These are phyloP conservation scores for Gouania willdenowi DNA, from an alignment of 2,797 vertebrate genomes.

Conservation along the genomic window DNA sequence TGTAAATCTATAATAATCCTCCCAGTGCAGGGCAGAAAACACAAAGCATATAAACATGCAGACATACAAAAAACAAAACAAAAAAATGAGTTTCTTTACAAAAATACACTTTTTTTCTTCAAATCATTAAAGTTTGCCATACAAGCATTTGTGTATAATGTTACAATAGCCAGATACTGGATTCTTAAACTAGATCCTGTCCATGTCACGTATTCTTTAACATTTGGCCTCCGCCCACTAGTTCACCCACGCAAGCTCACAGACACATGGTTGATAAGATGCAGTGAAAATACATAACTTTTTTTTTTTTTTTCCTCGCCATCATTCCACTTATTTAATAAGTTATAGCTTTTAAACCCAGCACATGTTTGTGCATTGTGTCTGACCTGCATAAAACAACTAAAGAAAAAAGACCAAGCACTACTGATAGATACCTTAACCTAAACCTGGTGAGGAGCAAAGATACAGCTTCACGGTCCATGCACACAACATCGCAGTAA, in stretches of 20 bases:
- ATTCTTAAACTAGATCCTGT: slow-evolving; percentile 18
- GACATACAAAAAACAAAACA: slow-evolving; percentile 11
- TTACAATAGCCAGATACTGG: slow-evolving; percentile 19
- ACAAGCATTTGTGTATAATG: background rate
- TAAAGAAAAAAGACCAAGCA: slow-evolving; percentile 1
- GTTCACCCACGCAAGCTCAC: slow-evolving; percentile 28
- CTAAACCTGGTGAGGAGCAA: slow-evolving; percentile 15
- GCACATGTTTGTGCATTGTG: slow-evolving; percentile 14
- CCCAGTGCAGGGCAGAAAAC: slow-evolving; percentile 42
- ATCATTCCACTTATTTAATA: slow-evolving; percentile 14
- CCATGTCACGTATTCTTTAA: slow-evolving; percentile 28
- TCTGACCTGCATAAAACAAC: background rate
- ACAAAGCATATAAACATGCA: slow-evolving; percentile 5
- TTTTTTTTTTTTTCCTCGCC: slow-evolving; percentile 5
- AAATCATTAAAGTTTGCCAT: too few relatives aligned
- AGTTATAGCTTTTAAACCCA: slow-evolving; percentile 22
- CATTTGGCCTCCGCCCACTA: slow-evolving; percentile 49
- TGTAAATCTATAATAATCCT: slow-evolving; percentile 75
- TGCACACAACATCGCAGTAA: too few relatives aligned
- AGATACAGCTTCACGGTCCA: slow-evolving; percentile 8
- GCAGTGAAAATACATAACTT: slow-evolving; percentile 10
- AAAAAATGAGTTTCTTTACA: too few relatives aligned
- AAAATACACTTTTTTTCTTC: too few relatives aligned
- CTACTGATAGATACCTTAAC: slow-evolving; percentile 18
- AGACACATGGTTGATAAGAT: slow-evolving; percentile 16